phyloP scores from a whole-genome alignment of 2,113 vertebrate species.

The Pseudonaja textilis region DNA sequence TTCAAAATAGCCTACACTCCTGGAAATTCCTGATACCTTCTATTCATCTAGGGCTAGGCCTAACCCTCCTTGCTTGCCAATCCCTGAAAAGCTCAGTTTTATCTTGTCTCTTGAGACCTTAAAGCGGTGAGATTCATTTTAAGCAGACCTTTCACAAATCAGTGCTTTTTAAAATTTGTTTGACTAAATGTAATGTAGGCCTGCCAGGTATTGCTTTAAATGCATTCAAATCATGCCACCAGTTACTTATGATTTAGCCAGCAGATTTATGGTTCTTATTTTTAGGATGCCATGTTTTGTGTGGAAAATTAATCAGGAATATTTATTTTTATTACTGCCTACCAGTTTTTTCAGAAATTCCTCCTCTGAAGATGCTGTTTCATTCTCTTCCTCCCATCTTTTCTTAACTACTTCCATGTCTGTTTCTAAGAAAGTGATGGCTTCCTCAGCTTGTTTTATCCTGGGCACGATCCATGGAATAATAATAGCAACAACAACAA shows the following conservation, averaged over 20 bases:
- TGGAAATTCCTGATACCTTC: not conserved
- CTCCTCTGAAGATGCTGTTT: slow-evolving; percentile 1
- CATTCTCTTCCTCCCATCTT: not conserved
- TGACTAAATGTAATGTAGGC: not conserved
- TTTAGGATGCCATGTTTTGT: not conserved
- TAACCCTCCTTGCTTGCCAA: not conserved
- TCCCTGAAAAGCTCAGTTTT: not conserved
- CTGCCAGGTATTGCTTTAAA: not conserved
- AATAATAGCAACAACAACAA: not conserved
- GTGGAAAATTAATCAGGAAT: not conserved
- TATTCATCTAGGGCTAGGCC: not conserved
- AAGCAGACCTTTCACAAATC: not conserved
- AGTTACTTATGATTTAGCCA: not conserved
- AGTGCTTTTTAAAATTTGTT: not conserved
- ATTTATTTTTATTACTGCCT: not conserved
- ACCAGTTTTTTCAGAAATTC: slow-evolving; percentile 26
- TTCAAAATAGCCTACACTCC: not conserved
- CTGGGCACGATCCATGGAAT: not conserved
- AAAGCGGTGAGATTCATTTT: not conserved
- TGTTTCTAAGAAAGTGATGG: slow-evolving; percentile 19
- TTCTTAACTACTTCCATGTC: slow-evolving; percentile 23
- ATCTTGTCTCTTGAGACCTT: not conserved
- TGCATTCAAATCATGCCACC: not conserved
- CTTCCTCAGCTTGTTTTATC: slow-evolving; percentile 34
- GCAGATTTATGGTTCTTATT: not conserved